Conservation (phyloP, 2,113 vertebrate species). For the Dasypus novemcinctus region DNA sequence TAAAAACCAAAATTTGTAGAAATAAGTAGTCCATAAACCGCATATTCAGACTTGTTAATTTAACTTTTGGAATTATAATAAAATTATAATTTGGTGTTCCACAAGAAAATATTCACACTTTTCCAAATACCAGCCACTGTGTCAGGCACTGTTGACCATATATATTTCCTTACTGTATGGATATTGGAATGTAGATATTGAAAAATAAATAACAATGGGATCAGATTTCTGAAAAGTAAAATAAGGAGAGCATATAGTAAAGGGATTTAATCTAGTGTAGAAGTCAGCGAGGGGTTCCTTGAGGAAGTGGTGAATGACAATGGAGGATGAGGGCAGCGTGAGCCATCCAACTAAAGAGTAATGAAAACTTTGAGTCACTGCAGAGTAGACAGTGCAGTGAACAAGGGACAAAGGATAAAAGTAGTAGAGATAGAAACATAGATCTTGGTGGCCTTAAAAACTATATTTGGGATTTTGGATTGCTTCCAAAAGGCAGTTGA, state of each 20-base stretch:
- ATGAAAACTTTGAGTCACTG: neutral
- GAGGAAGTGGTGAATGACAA: neutral
- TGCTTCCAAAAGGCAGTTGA: neutral
- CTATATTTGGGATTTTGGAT: neutral
- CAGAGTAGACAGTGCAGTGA: neutral
- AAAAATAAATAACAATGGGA: neutral
- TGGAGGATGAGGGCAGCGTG: neutral
- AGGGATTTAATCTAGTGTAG: neutral
- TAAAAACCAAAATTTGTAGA: neutral
- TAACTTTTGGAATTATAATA: neutral
- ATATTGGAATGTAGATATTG: neutral
- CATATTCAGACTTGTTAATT: neutral
- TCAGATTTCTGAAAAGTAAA: neutral
- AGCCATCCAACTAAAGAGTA: neutral
- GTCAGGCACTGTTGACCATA: neutral
- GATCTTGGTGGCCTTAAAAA: neutral
- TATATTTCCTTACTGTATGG: neutral
- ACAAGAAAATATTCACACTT: neutral
- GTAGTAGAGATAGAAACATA: neutral
- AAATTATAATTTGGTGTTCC: neutral
- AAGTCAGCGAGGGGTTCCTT: neutral
- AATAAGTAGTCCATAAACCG: neutral
- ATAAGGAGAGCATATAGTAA: neutral
- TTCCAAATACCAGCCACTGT: neutral
- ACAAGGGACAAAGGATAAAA: neutral